Conservation (phyloP, 2,113 vertebrate species). For the Caranx ignobilis region DNA sequence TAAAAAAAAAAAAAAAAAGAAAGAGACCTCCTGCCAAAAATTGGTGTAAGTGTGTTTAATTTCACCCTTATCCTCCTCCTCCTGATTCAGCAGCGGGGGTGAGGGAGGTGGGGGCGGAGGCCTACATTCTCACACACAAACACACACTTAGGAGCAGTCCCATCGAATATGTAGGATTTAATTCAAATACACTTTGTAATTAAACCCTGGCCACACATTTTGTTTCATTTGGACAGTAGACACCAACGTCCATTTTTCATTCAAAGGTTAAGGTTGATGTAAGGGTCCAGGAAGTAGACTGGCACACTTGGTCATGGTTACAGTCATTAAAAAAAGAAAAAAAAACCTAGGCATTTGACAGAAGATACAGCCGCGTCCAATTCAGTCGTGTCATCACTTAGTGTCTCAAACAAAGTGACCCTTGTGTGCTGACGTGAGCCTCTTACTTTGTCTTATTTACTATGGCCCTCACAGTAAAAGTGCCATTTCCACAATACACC, state of each 20-base stretch:
- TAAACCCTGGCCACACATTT: not conserved
- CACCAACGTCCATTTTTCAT: not conserved
- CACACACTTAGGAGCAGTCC: not conserved
- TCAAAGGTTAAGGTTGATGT: not conserved
- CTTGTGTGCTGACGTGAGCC: slow-evolving; percentile 3
- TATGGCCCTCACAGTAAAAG: slow-evolving; percentile 3
- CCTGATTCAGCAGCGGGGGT: not conserved
- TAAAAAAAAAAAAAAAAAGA: too few relatives aligned
- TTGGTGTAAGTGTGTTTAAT: not conserved
- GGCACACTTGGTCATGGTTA: not conserved
- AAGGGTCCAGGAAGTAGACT: not conserved
- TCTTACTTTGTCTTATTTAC: slow-evolving; percentile 28
- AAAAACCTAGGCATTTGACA: not conserved
- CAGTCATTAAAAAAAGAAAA: not conserved
- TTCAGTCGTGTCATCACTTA: not conserved
- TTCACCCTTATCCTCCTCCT: not conserved
- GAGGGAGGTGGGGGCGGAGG: not conserved
- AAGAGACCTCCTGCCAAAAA: not conserved
- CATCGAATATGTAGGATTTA: not conserved
- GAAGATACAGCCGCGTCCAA: not conserved
- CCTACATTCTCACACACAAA: not conserved
- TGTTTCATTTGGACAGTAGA: not conserved
- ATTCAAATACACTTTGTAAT: not conserved
- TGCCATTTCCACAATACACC: slow-evolving; percentile 38
- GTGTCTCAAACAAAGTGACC: not conserved